Evolutionary conservation across 1,140 invertebrate genomes (phyloP), one percentile per base, ranked within the genome.

Genomic region (Macrostomum lignano): DNA sequence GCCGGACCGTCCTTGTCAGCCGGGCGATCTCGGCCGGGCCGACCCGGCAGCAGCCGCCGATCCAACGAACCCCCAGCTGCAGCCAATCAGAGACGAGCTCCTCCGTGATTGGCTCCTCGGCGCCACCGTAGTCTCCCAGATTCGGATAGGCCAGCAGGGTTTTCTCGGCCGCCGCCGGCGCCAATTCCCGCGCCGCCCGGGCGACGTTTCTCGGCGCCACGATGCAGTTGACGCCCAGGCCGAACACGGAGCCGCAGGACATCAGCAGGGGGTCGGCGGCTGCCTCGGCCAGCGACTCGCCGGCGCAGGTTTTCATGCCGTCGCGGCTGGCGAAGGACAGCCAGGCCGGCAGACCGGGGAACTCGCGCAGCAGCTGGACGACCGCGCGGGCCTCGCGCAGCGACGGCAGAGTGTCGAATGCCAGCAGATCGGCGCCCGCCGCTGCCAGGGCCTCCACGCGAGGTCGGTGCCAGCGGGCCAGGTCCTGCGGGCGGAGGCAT

Each of bases 391-490:
- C 79, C 57, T 88, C 81, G 31, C 65, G 58, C 41, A 65, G 55
- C 37, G 73, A 72, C 7, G 81, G 79, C 40, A 86, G 71, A 0
- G 81, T 88, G 54, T 91, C 81, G 37, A 86, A 51, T 7, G 74
- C 74, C 21, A 88, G 46, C 0, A 79, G 46, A 53, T 84, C 74
- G 2, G 73, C 69, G 7, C 73, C 73, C 23, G 65, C 67, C 37
- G 72, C 65, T 9, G 81, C 44, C 2, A 84, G 55, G 9, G 70
- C 68, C 34, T 68, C 55, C 6, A 86, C 67, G 17, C 75, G 61
- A 1, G 71, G 69, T 37, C 65, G 52, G 51, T 86, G 79, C 71
- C 76, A 82, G 14, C 72, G 62, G 17, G 65, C 65, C 38, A 88
- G 63, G 19, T 52, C 46, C 55, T 60, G 26, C n/a, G n/a, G n/a